These are phyloP conservation scores for Leucopsar rothschildi DNA, from an alignment of 2,113 vertebrate genomes.

Conservation along the genomic window DNA sequence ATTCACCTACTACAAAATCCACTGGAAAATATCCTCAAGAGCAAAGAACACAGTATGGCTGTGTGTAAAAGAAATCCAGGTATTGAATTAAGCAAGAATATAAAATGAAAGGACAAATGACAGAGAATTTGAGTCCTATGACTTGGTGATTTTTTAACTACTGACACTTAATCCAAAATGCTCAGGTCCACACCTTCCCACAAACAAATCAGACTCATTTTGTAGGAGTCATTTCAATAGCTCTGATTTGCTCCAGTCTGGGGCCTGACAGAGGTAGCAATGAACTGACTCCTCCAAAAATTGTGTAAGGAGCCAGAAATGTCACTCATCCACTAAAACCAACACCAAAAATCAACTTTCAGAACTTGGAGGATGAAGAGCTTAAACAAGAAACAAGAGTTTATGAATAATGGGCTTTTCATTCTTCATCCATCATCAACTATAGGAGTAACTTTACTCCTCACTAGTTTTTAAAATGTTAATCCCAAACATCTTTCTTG, in stretches of 20 bases:
- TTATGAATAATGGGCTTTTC: not conserved
- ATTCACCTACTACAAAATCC: not conserved
- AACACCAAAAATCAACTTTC: not conserved
- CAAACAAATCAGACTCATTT: not conserved
- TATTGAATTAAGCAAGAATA: not conserved
- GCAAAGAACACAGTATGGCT: not conserved
- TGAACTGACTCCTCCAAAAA: not conserved
- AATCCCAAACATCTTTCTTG: not conserved
- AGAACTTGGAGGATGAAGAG: not conserved
- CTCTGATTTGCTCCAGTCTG: not conserved
- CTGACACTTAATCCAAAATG: not conserved
- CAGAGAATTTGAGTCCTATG: not conserved
- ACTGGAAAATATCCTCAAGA: conserved; percentile 2
- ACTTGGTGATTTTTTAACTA: not conserved
- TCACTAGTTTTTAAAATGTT: not conserved
- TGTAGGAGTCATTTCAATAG: not conserved
- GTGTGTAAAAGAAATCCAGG: not conserved
- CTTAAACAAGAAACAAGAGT: not conserved
- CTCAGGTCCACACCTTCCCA: not conserved
- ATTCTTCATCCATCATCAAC: not conserved
- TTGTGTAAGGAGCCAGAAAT: not conserved
- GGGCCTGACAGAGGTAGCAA: not conserved
- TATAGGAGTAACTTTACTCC: not conserved
- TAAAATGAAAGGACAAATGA: not conserved
- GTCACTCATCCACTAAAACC: not conserved